These are phyloP conservation scores for Lucilia sericata DNA, from an alignment of 1,140 invertebrate genomes.

Conservation along the genomic window DNA sequence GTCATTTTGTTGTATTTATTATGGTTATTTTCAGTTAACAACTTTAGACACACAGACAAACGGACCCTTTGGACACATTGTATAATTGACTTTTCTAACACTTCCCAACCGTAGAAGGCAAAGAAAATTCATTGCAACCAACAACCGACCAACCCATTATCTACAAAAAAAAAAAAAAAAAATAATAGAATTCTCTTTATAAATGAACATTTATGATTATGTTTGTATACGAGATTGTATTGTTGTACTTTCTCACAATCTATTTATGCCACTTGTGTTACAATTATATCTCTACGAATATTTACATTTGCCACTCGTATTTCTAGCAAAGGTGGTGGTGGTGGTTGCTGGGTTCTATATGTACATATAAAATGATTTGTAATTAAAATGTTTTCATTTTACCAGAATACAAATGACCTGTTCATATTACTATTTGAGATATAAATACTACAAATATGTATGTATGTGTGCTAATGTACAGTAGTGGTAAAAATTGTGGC, in stretches of 20 bases:
- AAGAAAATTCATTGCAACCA: background rate
- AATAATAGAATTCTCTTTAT: background rate
- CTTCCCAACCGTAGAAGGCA: background rate
- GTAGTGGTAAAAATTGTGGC: no score
- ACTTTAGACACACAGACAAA: no score
- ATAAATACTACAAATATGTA: no score
- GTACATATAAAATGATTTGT: background rate
- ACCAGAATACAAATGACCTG: background rate
- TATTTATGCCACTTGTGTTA: background rate
- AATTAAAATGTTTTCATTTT: conserved; percentile 7
- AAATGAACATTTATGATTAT: background rate
- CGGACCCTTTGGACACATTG: no score
- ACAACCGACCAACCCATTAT: background rate
- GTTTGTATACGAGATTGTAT: background rate
- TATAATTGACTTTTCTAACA: background rate
- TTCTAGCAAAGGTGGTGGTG: no score
- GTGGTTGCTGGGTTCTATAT: no score
- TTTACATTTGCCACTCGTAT: no score
- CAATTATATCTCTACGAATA: background rate
- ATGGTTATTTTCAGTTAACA: conserved; percentile 34
- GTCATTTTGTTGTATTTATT: background rate
- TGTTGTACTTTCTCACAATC: background rate
- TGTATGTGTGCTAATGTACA: background rate
- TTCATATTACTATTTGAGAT: background rate
- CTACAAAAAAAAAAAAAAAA: background rate